These are phyloP conservation scores for Scyliorhinus canicula DNA, from an alignment of 2,797 vertebrate species.

Conservation along the genomic window DNA sequence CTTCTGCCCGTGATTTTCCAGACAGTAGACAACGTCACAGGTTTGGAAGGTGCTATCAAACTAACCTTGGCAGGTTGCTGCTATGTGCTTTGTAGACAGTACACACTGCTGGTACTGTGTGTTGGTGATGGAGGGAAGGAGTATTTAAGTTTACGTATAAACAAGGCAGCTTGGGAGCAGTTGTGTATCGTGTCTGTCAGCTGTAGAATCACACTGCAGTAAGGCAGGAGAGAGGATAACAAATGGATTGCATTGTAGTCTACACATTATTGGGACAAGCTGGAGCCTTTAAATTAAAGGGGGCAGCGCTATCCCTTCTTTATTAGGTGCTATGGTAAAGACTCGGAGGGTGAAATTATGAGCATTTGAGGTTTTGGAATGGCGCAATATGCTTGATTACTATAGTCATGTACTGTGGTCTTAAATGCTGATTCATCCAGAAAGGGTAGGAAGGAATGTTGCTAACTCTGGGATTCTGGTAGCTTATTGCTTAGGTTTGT, in stretches of 20 bases:
- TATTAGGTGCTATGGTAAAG: not conserved
- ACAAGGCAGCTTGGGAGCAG: not conserved
- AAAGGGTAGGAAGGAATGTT: not conserved
- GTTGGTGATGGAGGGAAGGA: too few species aligned
- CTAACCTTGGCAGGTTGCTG: too few species aligned
- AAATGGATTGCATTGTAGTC: not conserved
- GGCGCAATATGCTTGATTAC: not conserved
- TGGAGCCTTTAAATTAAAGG: slow-evolving; percentile 25
- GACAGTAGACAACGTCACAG: too few species aligned
- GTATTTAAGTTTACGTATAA: not conserved
- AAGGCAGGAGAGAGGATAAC: not conserved
- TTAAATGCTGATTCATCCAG: slow-evolving; percentile 1
- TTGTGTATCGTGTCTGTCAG: not conserved
- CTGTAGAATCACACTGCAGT: not conserved
- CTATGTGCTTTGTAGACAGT: too few species aligned
- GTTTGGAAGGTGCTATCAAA: too few species aligned
- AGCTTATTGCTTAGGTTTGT: slow-evolving; percentile 19
- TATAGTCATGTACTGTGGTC: not conserved
- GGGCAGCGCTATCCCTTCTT: not conserved
- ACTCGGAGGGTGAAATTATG: not conserved
- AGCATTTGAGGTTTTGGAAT: not conserved
- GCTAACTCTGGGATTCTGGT: slow-evolving; percentile 5
- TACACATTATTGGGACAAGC: not conserved
- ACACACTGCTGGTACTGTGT: too few species aligned
- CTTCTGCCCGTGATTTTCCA: too few species aligned